These are phyloP conservation scores for Manis crassicaudata DNA, from an alignment of 2,797 vertebrate species.

Conservation along the genomic window DNA sequence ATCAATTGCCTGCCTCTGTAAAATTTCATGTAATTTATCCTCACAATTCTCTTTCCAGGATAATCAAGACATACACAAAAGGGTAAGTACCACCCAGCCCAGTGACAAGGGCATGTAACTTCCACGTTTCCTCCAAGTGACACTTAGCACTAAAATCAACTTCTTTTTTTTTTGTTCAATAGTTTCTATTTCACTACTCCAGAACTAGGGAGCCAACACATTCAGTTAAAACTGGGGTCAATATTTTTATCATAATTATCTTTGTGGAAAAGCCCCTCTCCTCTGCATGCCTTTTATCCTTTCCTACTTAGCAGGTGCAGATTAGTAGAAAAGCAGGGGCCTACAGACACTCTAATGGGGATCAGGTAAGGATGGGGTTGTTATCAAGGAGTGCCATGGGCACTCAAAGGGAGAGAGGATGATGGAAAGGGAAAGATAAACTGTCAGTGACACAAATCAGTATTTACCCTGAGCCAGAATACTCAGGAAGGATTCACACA, in stretches of 20 bases:
- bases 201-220: conserved; percentile 68
- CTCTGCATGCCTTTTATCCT: neutral
- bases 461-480: neutral
- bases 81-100: conserved; percentile 69
- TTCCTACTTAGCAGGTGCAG: neutral
- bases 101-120: neutral
- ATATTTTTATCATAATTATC: conserved; percentile 62
- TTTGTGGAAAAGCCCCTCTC: neutral
- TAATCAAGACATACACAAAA: conserved; percentile 74
- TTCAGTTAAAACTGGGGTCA: conserved; percentile 65
- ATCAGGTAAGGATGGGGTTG: neutral
- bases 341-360: neutral
- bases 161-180: conserved; percentile 52
- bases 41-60: conserved; percentile 71
- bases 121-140: neutral
- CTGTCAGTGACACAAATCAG: neutral
- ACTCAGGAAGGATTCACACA: neutral
- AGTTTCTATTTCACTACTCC: conserved; percentile 83
- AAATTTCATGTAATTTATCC: neutral
- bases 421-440: neutral
- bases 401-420: neutral
- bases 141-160: conserved; percentile 1
- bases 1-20: neutral
- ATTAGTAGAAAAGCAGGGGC: neutral
- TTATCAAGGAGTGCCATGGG: neutral